A percentile compares a stretch with the other conserved stretches of the same genome.
These are phyloP conservation scores for Pristionchus exspectatus DNA, from an alignment of 2,888 invertebrate species.

Conservation along the genomic window DNA sequence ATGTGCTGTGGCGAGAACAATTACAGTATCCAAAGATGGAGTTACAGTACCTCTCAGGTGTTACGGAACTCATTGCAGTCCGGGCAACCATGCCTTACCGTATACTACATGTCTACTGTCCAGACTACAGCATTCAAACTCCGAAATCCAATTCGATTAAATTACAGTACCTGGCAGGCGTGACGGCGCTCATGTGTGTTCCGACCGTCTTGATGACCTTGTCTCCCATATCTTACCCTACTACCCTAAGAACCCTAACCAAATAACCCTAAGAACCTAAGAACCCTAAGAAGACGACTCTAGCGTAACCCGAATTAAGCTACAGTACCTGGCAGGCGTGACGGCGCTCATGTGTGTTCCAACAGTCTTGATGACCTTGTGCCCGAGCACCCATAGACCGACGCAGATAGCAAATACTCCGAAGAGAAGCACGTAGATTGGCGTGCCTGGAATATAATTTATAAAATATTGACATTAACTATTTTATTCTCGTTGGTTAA, in stretches of 20 bases:
- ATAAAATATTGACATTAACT: neutral
- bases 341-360: constrained; percentile 96
- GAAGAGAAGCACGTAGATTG: constrained; percentile 91
- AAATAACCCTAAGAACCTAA: too few species aligned
- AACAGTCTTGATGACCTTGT: constrained; percentile 91
- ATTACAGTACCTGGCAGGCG: too few species aligned
- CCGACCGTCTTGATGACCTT: too few species aligned
- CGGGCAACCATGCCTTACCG: too few species aligned
- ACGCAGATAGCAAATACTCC: constrained; percentile 95
- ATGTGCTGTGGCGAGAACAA: neutral
- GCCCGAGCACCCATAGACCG: constrained; percentile 91
- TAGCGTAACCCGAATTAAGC: neutral
- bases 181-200: too few species aligned
- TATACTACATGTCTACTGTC: too few species aligned
- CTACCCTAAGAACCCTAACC: too few species aligned
- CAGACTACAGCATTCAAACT: too few species aligned
- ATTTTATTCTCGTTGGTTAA: neutral
- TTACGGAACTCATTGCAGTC: too few species aligned
- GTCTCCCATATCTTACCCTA: too few species aligned
- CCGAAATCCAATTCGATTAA: too few species aligned
- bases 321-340: constrained; percentile 91
- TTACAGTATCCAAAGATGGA: neutral
- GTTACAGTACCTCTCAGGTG: too few species aligned
- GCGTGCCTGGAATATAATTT: constrained; percentile 83
- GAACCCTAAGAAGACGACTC: neutral